Conservation (phyloP, 2,113 vertebrate species). For the Lipotes vexillifer region DNA sequence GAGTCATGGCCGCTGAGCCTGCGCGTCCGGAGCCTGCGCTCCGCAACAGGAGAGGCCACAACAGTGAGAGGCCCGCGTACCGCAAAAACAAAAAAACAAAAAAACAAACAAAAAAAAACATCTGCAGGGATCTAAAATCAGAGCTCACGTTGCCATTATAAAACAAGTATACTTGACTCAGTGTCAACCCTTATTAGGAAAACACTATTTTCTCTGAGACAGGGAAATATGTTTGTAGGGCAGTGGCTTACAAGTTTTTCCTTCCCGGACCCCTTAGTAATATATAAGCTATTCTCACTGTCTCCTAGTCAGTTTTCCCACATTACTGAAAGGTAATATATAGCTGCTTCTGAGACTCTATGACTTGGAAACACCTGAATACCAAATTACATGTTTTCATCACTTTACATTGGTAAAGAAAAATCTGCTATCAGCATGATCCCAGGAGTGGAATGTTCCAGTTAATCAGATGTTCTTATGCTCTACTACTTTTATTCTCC, state of each 20-base stretch:
- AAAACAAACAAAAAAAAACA: too few relatives aligned
- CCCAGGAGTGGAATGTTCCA: neutral
- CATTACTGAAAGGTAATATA: neutral
- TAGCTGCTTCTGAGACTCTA: neutral
- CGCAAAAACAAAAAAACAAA: too few relatives aligned
- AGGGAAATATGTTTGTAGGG: neutral
- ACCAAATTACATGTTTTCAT: neutral
- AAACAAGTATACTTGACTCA: neutral
- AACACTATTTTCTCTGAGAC: constrained; percentile 12
- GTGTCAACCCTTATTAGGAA: neutral
- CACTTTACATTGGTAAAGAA: neutral
- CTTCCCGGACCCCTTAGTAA: neutral
- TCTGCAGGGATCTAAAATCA: neutral
- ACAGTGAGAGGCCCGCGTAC: too few relatives aligned
- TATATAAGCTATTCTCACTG: neutral
- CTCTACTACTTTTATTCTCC: neutral
- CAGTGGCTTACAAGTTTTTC: neutral
- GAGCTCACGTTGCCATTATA: neutral
- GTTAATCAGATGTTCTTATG: neutral
- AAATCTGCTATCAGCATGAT: neutral
- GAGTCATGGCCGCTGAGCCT: too few relatives aligned
- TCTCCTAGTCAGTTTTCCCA: neutral
- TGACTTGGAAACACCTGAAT: neutral
- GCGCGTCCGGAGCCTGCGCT: too few relatives aligned
- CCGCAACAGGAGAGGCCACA: too few relatives aligned